phyloP scores from a whole-genome alignment of 1,140 invertebrate species.

The Gryllus bimaculatus region DNA sequence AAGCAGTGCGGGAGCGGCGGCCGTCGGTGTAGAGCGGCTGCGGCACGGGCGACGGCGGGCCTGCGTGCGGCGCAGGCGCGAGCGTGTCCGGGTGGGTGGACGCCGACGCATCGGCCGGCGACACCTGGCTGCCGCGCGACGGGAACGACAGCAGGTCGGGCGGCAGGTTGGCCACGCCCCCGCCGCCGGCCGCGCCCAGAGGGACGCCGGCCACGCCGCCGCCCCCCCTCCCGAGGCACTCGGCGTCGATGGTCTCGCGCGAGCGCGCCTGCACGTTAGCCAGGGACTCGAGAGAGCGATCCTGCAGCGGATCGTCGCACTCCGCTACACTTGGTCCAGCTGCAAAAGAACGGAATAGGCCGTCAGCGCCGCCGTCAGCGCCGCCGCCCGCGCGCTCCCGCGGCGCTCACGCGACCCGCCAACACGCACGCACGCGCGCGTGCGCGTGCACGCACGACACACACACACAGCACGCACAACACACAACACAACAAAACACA shows the following conservation, averaged over 20 bases:
- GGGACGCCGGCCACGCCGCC: conserved; percentile 17
- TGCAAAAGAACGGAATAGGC: not conserved
- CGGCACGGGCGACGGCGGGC: conserved; percentile 39
- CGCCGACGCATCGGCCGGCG: conserved; percentile 59
- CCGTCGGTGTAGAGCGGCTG: conserved; percentile 41
- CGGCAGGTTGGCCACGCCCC: conserved; percentile 38
- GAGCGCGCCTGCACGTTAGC: conserved; percentile 10
- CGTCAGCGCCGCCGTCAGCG: not conserved
- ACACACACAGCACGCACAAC: not conserved
- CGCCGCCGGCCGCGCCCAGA: conserved; percentile 10
- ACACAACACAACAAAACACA: not conserved
- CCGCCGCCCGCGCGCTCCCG: too few relatives aligned
- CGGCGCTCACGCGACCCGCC: not conserved
- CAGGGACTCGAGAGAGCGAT: conserved; percentile 19
- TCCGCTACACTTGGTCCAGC: conserved; percentile 14
- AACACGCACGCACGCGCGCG: not conserved
- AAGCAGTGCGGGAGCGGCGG: conserved; percentile 38
- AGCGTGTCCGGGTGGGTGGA: conserved; percentile 63
- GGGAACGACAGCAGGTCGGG: conserved; percentile 75
- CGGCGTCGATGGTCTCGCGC: conserved; percentile 13
- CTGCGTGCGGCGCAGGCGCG: conserved; percentile 41
- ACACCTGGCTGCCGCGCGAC: conserved; percentile 49
- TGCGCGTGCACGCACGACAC: too few relatives aligned
- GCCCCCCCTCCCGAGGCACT: not conserved
- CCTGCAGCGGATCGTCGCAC: conserved; percentile 17